Percentiles rank a stretch among this genome's conserved stretches.
These are phyloP conservation scores for Callocephalon fimbriatum DNA, from an alignment of 2,113 vertebrate genomes.

Conservation along the genomic window DNA sequence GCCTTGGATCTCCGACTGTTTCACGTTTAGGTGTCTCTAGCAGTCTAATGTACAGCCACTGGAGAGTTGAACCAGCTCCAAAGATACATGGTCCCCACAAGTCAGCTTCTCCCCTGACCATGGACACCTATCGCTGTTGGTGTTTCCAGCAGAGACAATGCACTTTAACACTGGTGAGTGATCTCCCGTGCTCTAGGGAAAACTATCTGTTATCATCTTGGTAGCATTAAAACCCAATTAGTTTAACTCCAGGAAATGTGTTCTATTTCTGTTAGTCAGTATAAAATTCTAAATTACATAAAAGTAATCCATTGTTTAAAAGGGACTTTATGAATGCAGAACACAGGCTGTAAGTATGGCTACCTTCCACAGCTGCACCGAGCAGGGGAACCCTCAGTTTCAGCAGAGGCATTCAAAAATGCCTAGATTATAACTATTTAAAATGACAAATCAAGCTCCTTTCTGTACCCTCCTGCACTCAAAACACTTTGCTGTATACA, in stretches of 20 bases:
- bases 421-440: not conserved
- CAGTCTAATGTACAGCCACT: accelerated
- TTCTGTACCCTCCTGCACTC: not conserved
- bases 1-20: not conserved
- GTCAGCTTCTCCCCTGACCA: not conserved
- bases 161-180: accelerated
- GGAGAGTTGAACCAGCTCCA: not conserved
- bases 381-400: not conserved
- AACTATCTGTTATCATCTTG: not conserved
- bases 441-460: not conserved
- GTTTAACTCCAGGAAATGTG: not conserved
- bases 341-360: not conserved
- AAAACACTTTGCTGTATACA: not conserved
- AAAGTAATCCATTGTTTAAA: not conserved
- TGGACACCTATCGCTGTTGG: not conserved
- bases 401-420: not conserved
- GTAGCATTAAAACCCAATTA: not conserved
- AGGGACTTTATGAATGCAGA: not conserved
- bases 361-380: not conserved
- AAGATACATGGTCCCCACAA: accelerated
- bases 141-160: not conserved
- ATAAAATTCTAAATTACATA: not conserved
- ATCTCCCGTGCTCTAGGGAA: not conserved
- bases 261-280: not conserved
- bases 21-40: not conserved